Percentiles rank a stretch among this genome's conserved stretches.
These are phyloP conservation scores for Andrena trimmerana DNA, from an alignment of 2,888 invertebrate genomes.

Conservation along the genomic window DNA sequence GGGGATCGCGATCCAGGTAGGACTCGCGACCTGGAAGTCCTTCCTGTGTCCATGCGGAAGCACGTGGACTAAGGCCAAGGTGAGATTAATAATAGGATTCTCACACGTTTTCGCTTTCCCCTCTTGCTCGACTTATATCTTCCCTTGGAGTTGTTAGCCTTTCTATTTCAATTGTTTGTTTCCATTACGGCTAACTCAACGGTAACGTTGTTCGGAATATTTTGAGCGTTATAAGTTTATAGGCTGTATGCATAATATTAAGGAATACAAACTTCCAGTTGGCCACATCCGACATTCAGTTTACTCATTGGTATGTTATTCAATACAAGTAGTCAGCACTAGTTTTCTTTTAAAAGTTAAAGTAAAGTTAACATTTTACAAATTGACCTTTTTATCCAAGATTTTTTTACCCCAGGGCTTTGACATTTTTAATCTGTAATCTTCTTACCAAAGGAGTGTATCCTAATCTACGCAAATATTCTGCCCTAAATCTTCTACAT, in stretches of 20 bases:
- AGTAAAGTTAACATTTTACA: not conserved
- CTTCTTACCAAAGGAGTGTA: not conserved
- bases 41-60: slow-evolving; percentile 75
- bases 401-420: too few species aligned
- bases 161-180: not conserved
- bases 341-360: not conserved
- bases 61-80: slow-evolving; percentile 76
- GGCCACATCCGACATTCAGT: not conserved
- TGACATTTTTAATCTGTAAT: not conserved
- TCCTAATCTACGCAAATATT: not conserved
- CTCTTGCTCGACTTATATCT: not conserved
- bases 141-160: not conserved
- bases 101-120: slow-evolving; percentile 40
- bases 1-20: slow-evolving; percentile 71
- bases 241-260: not conserved
- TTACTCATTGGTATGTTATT: not conserved
- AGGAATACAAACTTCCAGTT: not conserved
- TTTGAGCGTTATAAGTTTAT: not conserved
- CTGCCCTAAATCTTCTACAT: not conserved
- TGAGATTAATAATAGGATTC: slow-evolving; percentile 67
- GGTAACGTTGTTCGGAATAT: too few species aligned
- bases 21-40: slow-evolving; percentile 75
- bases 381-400: not conserved
- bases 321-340: too few species aligned
- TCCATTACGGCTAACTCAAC: not conserved